A percentile compares a stretch with the other conserved stretches of the same genome.
Conservation (phyloP, 1,140 invertebrate genomes). For the Dendroctonus ponderosae region DNA sequence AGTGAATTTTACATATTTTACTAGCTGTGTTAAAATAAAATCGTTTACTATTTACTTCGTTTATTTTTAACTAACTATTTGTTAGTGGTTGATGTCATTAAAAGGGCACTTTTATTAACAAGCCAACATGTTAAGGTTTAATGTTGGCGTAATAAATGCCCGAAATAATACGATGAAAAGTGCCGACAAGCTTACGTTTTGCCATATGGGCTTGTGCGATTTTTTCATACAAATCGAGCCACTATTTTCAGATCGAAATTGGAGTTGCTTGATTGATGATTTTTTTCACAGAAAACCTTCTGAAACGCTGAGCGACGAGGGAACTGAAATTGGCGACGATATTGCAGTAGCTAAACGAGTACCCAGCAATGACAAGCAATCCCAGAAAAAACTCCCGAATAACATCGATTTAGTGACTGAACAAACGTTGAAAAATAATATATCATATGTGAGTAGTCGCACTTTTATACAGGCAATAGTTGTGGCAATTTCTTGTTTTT, state of each 20-base stretch:
- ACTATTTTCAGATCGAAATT: background rate
- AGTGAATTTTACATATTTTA: background rate
- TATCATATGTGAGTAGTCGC: conserved; percentile 40
- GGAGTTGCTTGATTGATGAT: no score
- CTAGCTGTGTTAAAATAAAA: background rate
- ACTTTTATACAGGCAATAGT: background rate
- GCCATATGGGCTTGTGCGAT: conserved; percentile 25
- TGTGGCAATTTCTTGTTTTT: conserved; percentile 22
- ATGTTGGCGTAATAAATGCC: conserved; percentile 3
- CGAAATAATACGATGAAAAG: conserved; percentile 17
- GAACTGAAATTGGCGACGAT: no score
- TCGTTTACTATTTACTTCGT: no score
- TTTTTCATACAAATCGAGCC: conserved; percentile 19
- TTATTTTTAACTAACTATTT: background rate
- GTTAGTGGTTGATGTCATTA: conserved; percentile 3
- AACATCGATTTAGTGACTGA: conserved; percentile 24
- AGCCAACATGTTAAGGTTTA: conserved; percentile 8
- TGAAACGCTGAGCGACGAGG: background rate
- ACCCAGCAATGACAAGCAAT: no score
- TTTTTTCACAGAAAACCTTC: background rate
- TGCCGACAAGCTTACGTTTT: conserved; percentile 25
- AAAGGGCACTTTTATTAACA: conserved; percentile 4
- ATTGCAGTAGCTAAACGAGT: no score
- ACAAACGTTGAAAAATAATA: conserved; percentile 36
- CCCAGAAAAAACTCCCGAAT: no score